These are phyloP conservation scores for Noctua fimbriata DNA, from an alignment of 2,888 invertebrate genomes.

Conservation along the genomic window DNA sequence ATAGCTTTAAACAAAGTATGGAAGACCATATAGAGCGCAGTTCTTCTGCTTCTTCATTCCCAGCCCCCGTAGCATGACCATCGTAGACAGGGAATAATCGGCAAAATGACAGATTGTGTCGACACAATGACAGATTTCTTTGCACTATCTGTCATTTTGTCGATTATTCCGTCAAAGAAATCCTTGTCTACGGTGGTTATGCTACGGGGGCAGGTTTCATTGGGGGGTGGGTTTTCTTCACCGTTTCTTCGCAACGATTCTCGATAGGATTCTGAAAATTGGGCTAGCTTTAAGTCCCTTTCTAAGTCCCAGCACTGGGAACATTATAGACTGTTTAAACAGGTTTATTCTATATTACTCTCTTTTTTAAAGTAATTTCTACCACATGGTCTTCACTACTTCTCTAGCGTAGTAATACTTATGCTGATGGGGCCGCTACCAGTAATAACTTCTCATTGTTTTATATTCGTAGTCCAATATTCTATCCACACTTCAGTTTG, in stretches of 20 bases:
- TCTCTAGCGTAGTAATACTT: neutral
- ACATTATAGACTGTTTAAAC: neutral
- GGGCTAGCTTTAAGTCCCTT: neutral
- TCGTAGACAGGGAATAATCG: too few species aligned
- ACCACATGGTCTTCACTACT: neutral
- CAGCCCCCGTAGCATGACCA: too few species aligned
- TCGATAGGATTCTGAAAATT: neutral
- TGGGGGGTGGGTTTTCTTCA: neutral
- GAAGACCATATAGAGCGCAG: conserved; percentile 13
- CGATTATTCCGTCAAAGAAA: too few species aligned
- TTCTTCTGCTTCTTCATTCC: neutral
- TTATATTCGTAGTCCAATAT: neutral
- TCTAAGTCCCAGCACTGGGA: neutral
- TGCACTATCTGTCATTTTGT: too few species aligned
- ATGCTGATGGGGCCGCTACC: neutral
- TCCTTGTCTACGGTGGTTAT: too few species aligned
- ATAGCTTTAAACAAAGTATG: conserved; percentile 28
- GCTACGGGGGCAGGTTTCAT: neutral
- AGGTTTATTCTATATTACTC: neutral
- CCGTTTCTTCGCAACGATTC: neutral
- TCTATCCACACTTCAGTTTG: neutral
- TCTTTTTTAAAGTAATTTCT: neutral
- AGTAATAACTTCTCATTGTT: neutral
- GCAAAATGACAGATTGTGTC: too few species aligned
- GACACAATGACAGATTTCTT: too few species aligned